phyloP scores from a whole-genome alignment of 2,113 vertebrate species.

The Axis porcinus region DNA sequence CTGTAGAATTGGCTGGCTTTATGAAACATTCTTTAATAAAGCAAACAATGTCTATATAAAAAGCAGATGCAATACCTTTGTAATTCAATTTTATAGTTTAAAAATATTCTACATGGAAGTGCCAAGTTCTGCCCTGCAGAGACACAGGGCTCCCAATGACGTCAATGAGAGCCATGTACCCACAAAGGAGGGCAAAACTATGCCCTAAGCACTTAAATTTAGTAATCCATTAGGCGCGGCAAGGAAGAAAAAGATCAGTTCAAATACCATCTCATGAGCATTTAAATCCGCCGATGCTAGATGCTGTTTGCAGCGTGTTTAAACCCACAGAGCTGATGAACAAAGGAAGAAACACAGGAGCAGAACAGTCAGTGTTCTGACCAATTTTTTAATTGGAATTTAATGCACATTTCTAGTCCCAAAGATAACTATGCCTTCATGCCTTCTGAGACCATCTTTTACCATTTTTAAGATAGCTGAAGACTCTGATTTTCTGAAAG shows the following conservation, averaged over 20 bases:
- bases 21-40: constrained; percentile 74
- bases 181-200: constrained; percentile 60
- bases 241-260: constrained; percentile 41
- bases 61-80: constrained; percentile 76
- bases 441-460: background rate
- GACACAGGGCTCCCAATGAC: constrained; percentile 69
- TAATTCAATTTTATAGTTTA: constrained; percentile 76
- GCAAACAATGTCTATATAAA: constrained; percentile 76
- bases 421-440: background rate
- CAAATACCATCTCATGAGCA: constrained; percentile 61
- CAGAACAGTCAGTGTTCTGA: background rate
- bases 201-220: constrained; percentile 73
- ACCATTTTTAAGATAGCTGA: background rate
- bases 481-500: constrained; percentile 12
- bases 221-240: constrained; percentile 69
- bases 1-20: constrained; percentile 65
- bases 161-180: constrained; percentile 57
- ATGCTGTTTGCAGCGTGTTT: background rate
- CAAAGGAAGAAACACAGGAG: background rate
- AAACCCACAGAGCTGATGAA: background rate
- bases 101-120: constrained; percentile 72
- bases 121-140: constrained; percentile 72
- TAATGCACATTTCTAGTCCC: background rate
- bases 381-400: background rate
- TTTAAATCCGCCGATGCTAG: constrained; percentile 8